Evolutionary conservation across 2,888 invertebrate genomes (phyloP), one percentile per base, ranked within the genome.

Genomic region (Amphipoea oculea): DNA sequence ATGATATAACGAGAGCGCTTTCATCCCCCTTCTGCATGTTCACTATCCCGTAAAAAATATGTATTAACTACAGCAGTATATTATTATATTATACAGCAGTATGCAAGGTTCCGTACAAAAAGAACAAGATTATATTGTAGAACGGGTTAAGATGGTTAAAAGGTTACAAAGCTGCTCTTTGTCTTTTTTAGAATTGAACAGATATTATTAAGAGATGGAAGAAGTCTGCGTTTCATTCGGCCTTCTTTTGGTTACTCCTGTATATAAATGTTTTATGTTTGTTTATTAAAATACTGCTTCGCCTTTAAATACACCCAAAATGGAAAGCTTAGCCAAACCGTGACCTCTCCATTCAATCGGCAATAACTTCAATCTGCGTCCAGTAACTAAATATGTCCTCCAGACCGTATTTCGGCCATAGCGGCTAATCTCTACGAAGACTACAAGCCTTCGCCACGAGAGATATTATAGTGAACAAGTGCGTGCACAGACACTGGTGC

Each of bases 81-180:
- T 45, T 45, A 45, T 45, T 45, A 45, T 45, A 45, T 1, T 45
- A 48, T 12, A 48, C 12, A 40, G 11, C n/a, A 23, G 14, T 12
- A 23, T 40, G 12, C 9, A 62, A 42, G 82, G 87, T 87, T 86
- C 87, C 63, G 82, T 76, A 79, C 45, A 65, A 54, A 17, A 42
- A 7, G 0, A 45, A 4, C 7, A 57, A 73, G 4, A 40, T 23
- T 29, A 14, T 62, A 29, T 17, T 45, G 3, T 29, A 29, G 4
- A 45, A 66, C 4, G 4, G 4, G 14, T 29, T n/a, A 9, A 29
- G 12, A 29, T 20, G 14, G 14, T 7, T 62, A 17, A 29, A 14
- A 29, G 5, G 5, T 29, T n/a, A 62, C 57, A 57, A 23, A 11
- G 57, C 23, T 57, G n/a, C n/a, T n/a, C n/a, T n/a, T n/a, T 4